Conservation (phyloP, 2,113 vertebrate species). For the Brachionichthys hirsutus region DNA sequence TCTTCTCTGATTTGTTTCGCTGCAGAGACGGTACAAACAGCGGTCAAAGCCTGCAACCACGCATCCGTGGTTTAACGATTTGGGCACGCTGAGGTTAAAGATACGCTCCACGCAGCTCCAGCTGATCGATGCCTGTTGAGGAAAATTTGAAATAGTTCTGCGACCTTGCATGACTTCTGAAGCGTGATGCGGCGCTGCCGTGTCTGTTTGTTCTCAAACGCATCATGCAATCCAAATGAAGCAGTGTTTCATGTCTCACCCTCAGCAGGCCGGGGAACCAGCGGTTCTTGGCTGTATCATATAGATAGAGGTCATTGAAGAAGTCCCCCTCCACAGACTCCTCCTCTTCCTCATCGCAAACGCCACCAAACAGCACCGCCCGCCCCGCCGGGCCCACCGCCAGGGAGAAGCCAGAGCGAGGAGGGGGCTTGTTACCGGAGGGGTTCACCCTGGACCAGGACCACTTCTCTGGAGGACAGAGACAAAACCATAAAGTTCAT, state of each 20-base stretch:
- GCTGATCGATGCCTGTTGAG: too few relatives aligned
- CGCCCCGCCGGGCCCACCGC: constrained; percentile 79
- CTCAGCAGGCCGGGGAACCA: constrained; percentile 87
- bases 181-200: too few relatives aligned
- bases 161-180: too few relatives aligned
- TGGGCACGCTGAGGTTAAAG: too few relatives aligned
- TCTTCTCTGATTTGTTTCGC: constrained; percentile 83
- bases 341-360: constrained; percentile 94
- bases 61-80: too few relatives aligned
- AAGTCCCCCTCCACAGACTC: constrained; percentile 92
- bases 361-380: constrained; percentile 89
- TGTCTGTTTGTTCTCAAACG: too few relatives aligned
- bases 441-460: constrained; percentile 85
- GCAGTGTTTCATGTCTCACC: constrained; percentile 64
- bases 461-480: constrained; percentile 83
- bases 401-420: constrained; percentile 88
- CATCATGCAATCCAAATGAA: background rate
- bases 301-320: constrained; percentile 89
- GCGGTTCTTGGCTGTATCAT: constrained; percentile 84
- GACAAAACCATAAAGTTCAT: background rate
- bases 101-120: too few relatives aligned
- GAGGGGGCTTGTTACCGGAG: constrained; percentile 83
- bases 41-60: background rate
- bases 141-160: too few relatives aligned
- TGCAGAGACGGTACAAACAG: constrained; percentile 43